Evolutionary conservation across 2,888 invertebrate genomes (phyloP).

Genomic region (Sinelater perroti): DNA sequence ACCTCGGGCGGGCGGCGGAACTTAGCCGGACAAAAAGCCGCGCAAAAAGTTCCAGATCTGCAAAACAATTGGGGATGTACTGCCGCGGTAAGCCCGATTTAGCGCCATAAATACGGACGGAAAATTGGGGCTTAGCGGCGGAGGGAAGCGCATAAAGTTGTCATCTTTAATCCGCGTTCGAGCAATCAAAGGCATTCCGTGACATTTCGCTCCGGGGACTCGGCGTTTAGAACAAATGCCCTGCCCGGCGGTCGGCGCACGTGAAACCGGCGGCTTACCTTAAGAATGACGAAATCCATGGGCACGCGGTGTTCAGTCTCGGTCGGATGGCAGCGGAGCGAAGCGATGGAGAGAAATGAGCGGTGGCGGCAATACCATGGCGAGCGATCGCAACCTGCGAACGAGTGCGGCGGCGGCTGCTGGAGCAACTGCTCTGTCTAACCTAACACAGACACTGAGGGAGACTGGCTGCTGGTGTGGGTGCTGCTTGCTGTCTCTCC

Average conservation of each 20-base stretch:
- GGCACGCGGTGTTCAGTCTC: conserved; percentile 25
- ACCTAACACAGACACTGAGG: conserved; percentile 32
- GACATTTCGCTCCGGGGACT: conserved; percentile 47
- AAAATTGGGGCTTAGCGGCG: conserved; percentile 36
- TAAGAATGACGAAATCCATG: conserved; percentile 50
- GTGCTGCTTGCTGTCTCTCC: conserved; percentile 38
- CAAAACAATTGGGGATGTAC: conserved; percentile 25
- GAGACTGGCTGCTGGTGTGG: conserved; percentile 38
- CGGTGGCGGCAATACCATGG: conserved; percentile 23
- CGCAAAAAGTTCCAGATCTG: conserved; percentile 22
- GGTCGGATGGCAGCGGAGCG: conserved; percentile 17
- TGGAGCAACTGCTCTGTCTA: conserved; percentile 20
- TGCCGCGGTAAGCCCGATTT: conserved; percentile 30
- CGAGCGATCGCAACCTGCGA: conserved; percentile 28
- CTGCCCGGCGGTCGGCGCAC: conserved; percentile 34
- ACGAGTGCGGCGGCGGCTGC: conserved; percentile 11
- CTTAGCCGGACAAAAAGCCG: background rate
- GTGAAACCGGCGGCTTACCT: conserved; percentile 42
- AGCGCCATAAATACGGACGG: conserved; percentile 33
- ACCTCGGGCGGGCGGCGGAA: background rate
- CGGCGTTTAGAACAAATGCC: conserved; percentile 45
- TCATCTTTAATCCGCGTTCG: conserved; percentile 48
- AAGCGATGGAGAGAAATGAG: conserved; percentile 10
- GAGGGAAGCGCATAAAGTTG: conserved; percentile 46
- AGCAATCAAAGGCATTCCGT: conserved; percentile 48